Percentiles rank a stretch among this genome's conserved stretches.
Conservation (phyloP, 2,113 vertebrate species). For the Jacana jacana region DNA sequence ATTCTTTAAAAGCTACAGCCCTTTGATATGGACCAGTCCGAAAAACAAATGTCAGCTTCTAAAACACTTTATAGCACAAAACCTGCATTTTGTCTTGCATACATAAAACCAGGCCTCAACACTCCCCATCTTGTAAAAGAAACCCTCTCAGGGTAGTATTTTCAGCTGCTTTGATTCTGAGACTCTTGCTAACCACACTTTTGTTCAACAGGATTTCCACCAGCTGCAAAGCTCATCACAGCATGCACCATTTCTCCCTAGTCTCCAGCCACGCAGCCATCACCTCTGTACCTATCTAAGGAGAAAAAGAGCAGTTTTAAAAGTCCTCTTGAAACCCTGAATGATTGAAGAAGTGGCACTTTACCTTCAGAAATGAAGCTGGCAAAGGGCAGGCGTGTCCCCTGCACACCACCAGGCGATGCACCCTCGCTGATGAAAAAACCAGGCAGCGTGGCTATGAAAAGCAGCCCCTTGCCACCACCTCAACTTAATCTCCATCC, state of each 20-base stretch:
- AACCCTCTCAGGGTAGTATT: not conserved
- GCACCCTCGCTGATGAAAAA: not conserved
- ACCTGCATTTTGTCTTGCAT: constrained; percentile 4
- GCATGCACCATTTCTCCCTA: not conserved
- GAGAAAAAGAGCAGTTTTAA: not conserved
- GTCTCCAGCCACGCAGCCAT: not conserved
- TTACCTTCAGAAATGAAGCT: not conserved
- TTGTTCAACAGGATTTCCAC: not conserved
- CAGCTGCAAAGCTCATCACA: not conserved
- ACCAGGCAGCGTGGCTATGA: not conserved
- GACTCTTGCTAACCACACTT: not conserved
- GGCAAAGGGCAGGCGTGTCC: not conserved
- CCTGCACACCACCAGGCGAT: not conserved
- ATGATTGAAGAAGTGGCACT: not conserved
- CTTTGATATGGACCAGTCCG: not conserved
- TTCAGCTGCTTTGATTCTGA: not conserved
- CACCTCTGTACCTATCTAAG: not conserved
- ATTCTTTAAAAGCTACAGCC: not conserved
- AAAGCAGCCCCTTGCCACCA: not conserved
- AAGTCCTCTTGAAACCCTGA: not conserved
- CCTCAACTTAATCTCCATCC: not conserved
- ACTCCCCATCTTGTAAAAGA: not conserved
- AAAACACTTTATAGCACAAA: constrained; percentile 6
- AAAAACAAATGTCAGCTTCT: not conserved
- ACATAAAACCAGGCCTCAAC: not conserved